Conservation (phyloP, 2,888 invertebrate genomes). For the Tetanocera ferruginea region DNA sequence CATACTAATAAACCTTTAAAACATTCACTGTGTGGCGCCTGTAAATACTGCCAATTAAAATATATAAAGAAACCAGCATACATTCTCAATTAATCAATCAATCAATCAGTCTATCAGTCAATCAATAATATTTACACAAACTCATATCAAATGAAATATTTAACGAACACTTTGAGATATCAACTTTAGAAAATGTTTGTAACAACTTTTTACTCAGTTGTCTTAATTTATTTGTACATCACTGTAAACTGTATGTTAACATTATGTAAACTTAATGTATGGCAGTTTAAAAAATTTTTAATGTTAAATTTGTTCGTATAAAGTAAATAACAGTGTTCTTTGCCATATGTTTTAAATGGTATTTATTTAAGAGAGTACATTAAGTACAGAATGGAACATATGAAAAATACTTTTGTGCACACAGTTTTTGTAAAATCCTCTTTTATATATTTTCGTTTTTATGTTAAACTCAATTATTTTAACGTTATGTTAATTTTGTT, state of each 20-base stretch:
- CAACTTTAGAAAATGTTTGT: constrained; percentile 36
- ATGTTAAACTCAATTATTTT: constrained; percentile 20
- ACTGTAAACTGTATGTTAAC: not conserved
- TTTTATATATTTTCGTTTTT: constrained; percentile 3
- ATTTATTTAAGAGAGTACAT: not conserved
- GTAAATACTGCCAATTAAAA: constrained; percentile 62
- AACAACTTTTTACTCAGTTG: constrained; percentile 20
- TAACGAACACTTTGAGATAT: constrained; percentile 57
- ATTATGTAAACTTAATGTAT: not conserved
- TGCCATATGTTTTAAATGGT: not conserved
- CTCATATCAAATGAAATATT: constrained; percentile 63
- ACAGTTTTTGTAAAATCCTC: constrained; percentile 51
- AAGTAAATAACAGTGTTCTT: not conserved
- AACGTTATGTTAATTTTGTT: constrained; percentile 37
- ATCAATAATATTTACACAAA: constrained; percentile 44
- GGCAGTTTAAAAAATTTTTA: not conserved
- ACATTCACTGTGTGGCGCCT: constrained; percentile 66
- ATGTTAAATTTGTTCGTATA: not conserved
- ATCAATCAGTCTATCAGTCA: constrained; percentile 37
- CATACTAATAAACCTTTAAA: constrained; percentile 52
- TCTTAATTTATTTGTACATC: not conserved
- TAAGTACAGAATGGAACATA: not conserved
- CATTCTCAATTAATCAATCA: not conserved
- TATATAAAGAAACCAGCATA: constrained; percentile 5
- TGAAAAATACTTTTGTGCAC: constrained; percentile 54